Percentiles rank a stretch among this genome's conserved stretches.
Conservation (phyloP, 2,797 vertebrate genomes). For the Pangasius larnaudii region DNA sequence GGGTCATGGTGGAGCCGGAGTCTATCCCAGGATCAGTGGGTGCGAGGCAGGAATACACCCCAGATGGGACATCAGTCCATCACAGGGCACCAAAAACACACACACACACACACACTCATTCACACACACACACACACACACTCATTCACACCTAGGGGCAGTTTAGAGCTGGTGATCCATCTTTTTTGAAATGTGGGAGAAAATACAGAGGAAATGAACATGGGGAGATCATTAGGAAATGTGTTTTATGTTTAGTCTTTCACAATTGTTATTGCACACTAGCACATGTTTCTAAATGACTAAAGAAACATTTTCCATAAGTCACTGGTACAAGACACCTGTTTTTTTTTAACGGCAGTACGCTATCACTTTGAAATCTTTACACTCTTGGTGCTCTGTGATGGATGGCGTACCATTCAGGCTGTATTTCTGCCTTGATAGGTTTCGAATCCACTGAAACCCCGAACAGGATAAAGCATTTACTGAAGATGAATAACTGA, state of each 20-base stretch:
- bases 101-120: not conserved
- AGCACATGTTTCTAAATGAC: not conserved
- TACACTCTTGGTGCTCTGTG: not conserved
- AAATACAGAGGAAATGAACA: not conserved
- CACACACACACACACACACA: not conserved
- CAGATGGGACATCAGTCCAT: not conserved
- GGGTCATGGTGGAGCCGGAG: not conserved
- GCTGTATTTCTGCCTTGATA: not conserved
- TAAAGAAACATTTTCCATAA: not conserved
- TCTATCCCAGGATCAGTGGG: not conserved
- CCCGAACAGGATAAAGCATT: not conserved
- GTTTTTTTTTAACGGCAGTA: not conserved
- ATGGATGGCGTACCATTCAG: not conserved
- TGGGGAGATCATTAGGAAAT: not conserved
- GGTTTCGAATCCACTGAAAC: not conserved
- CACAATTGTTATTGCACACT: not conserved
- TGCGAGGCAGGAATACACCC: not conserved
- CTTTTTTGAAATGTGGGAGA: not conserved
- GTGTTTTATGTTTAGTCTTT: not conserved
- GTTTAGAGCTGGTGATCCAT: not conserved
- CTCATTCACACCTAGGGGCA: not conserved
- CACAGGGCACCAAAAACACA: not conserved
- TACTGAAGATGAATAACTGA: not conserved
- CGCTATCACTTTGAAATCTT: not conserved
- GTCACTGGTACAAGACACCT: not conserved